These are phyloP conservation scores for Amblyopsis hoosieri DNA, from an alignment of 2,797 vertebrate species.

Conservation along the genomic window DNA sequence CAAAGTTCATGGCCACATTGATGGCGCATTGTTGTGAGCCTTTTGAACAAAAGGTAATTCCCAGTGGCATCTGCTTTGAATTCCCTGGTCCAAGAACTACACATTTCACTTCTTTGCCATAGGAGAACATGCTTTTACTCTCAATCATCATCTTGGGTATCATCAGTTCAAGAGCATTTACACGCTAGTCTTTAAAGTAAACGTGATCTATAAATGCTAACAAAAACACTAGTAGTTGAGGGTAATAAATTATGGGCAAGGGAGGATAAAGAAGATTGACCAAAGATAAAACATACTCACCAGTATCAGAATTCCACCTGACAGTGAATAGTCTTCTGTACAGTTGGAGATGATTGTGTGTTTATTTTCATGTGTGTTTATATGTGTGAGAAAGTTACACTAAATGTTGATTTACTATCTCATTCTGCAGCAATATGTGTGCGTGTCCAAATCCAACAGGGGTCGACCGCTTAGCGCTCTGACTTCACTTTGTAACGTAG, in stretches of 20 bases:
- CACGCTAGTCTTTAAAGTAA: too few species aligned
- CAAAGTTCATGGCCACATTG: conserved; percentile 17
- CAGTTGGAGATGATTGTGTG: conserved; percentile 27
- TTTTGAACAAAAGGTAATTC: not conserved
- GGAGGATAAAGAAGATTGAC: conserved; percentile 3
- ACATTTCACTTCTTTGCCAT: conserved; percentile 41
- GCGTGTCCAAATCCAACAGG: conserved; percentile 20
- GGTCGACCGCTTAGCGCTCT: conserved; percentile 81
- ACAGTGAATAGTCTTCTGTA: conserved; percentile 30
- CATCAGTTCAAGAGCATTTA: conserved; percentile 33
- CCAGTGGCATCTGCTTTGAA: conserved; percentile 18
- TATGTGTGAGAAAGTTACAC: conserved; percentile 28
- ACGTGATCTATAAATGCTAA: conserved; percentile 11
- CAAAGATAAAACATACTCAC: conserved; percentile 15
- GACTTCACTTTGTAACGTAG: conserved; percentile 97
- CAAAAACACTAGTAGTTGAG: conserved; percentile 33
- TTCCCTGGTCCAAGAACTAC: conserved; percentile 18
- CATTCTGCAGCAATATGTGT: conserved; percentile 38
- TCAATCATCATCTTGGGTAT: conserved; percentile 33
- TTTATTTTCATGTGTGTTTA: conserved; percentile 30
- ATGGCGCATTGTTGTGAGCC: conserved; percentile 7
- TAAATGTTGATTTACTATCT: conserved; percentile 47
- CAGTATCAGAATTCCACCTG: not conserved
- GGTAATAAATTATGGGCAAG: conserved; percentile 15
- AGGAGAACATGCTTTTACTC: conserved; percentile 64